Conservation (phyloP, 2,113 vertebrate genomes). For the Trinectes maculatus region DNA sequence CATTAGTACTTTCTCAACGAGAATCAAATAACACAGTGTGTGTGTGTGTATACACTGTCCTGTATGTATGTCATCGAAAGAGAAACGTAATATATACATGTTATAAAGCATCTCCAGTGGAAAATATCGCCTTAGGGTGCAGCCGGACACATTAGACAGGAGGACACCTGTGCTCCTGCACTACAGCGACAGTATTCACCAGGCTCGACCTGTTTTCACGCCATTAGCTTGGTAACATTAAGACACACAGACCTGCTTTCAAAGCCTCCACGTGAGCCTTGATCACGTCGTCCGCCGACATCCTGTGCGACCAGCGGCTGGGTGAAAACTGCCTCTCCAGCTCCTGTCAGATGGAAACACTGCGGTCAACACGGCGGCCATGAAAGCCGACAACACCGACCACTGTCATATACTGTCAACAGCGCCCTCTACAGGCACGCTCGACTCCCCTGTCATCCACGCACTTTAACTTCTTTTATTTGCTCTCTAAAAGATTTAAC, state of each 20-base stretch:
- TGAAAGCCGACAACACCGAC: not conserved
- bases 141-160: not conserved
- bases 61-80: no score
- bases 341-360: conserved; percentile 76
- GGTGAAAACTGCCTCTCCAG: conserved; percentile 88
- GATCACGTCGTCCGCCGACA: conserved; percentile 83
- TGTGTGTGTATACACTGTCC: no score
- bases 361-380: conserved; percentile 31
- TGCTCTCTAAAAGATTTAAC: no score
- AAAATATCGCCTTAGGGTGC: no score
- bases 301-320: conserved; percentile 87
- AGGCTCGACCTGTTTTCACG: no score
- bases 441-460: no score
- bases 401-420: conserved; percentile 2
- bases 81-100: no score
- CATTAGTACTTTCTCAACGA: no score
- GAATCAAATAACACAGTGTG: no score
- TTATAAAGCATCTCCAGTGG: no score
- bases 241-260: conserved; percentile 81
- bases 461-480: no score
- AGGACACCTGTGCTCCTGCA: conserved; percentile 4
- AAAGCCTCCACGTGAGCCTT: conserved; percentile 77
- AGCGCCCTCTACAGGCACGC: conserved; percentile 43
- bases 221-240: no score
- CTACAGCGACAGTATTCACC: not conserved